A percentile compares a stretch with the other conserved stretches of the same genome.
phyloP scores from a whole-genome alignment of 2,113 vertebrate genomes.

The Oncorhynchus mykiss region DNA sequence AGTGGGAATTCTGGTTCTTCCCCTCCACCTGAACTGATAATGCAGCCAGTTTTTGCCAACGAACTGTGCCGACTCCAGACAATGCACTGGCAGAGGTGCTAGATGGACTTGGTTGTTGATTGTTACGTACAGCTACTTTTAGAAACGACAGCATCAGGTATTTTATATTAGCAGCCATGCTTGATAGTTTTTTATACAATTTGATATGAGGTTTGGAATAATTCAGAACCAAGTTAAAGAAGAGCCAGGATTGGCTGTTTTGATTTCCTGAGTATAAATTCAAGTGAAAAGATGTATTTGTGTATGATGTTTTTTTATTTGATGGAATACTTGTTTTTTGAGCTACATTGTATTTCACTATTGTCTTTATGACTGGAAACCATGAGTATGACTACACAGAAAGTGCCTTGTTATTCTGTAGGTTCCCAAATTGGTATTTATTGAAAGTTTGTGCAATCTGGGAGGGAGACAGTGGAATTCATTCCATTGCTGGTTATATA shows the following conservation, averaged over 20 bases:
- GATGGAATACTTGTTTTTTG: background rate
- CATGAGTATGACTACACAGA: background rate
- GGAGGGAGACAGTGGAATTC: constrained; percentile 4
- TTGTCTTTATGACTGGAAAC: background rate
- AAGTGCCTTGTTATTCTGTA: constrained; percentile 8
- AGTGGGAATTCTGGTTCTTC: constrained; percentile 38
- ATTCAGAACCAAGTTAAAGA: background rate
- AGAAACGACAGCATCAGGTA: background rate
- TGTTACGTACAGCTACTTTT: constrained; percentile 3
- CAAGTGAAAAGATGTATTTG: background rate
- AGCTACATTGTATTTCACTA: too few species aligned
- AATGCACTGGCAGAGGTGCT: background rate
- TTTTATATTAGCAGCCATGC: background rate
- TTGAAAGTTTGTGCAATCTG: constrained; percentile 18
- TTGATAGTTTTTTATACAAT: background rate
- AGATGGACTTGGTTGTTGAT: background rate
- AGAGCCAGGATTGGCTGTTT: background rate
- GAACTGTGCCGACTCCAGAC: background rate
- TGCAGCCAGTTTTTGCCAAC: background rate
- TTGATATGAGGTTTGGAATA: background rate
- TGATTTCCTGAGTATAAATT: background rate
- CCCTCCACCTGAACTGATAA: constrained; percentile 26
- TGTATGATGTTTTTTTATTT: background rate
- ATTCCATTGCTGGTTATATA: background rate
- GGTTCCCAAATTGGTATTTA: constrained; percentile 22